These are phyloP conservation scores for Synodontis membranacea DNA, from an alignment of 2,113 vertebrate species.

Conservation along the genomic window DNA sequence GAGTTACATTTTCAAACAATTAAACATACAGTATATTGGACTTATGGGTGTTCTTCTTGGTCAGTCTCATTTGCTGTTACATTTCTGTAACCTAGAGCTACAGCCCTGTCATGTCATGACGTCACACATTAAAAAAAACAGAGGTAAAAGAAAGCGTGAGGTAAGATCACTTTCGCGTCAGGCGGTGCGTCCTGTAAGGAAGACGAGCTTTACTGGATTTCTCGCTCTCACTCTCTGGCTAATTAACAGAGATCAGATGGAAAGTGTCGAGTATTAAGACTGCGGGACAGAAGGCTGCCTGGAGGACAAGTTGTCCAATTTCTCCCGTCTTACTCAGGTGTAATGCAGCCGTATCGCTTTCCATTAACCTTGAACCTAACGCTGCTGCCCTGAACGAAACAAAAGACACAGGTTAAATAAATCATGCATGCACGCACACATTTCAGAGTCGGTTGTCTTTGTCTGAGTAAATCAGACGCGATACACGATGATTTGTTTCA, in stretches of 20 bases:
- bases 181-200: not conserved
- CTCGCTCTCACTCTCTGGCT: slow-evolving; percentile 2
- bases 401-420: slow-evolving; percentile 27
- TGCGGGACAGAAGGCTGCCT: not conserved
- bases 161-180: slow-evolving; percentile 7
- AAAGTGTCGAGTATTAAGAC: not conserved
- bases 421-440: slow-evolving; percentile 9
- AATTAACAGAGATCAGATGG: slow-evolving; percentile 18
- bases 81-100: not conserved
- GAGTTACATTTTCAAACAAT: not conserved
- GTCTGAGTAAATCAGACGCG: not conserved
- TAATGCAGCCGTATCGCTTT: slow-evolving; percentile 33
- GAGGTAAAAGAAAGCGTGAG: not conserved
- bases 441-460: not conserved
- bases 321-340: slow-evolving; percentile 4
- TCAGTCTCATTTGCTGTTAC: not conserved
- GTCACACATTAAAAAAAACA: not conserved
- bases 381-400: slow-evolving; percentile 10
- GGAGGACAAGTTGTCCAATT: slow-evolving; percentile 10
- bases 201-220: slow-evolving; percentile 10
- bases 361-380: slow-evolving; percentile 39
- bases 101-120: not conserved
- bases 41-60: not conserved
- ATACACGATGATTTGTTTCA: not conserved
- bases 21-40: not conserved